Conservation (phyloP, 2,888 invertebrate genomes). For the Siphonodentalium dalli region DNA sequence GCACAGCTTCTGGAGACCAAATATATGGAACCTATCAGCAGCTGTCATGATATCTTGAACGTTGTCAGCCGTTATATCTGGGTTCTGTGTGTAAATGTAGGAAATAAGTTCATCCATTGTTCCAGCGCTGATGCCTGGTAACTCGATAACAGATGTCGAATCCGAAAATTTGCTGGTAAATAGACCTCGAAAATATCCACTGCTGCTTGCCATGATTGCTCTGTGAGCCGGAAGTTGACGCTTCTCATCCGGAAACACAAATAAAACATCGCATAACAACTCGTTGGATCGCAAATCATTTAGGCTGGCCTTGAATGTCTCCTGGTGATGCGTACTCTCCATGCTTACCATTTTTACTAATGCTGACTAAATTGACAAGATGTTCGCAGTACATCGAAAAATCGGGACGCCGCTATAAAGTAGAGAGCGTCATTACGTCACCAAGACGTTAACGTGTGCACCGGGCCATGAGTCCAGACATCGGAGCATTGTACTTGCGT, state of each 20-base stretch:
- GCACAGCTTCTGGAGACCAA: constrained; percentile 82
- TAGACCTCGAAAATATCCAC: constrained; percentile 86
- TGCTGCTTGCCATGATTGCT: constrained; percentile 73
- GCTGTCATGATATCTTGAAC: constrained; percentile 76
- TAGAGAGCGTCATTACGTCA: too few species aligned
- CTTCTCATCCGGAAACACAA: constrained; percentile 78
- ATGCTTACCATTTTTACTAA: too few species aligned
- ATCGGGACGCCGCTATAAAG: too few species aligned
- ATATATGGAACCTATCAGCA: constrained; percentile 78
- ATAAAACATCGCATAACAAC: constrained; percentile 73
- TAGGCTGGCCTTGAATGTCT: too few species aligned
- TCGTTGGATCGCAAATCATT: constrained; percentile 70
- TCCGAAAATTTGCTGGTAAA: constrained; percentile 80
- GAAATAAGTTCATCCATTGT: constrained; percentile 59
- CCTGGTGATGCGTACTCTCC: too few species aligned
- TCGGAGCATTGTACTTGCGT: too few species aligned
- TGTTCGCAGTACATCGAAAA: too few species aligned
- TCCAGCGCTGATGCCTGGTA: constrained; percentile 37
- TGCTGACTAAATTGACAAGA: too few species aligned
- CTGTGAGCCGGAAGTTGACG: constrained; percentile 81
- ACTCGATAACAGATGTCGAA: constrained; percentile 32
- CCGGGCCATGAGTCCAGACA: too few species aligned
- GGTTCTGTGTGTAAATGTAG: constrained; percentile 78
- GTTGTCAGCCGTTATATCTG: constrained; percentile 73
- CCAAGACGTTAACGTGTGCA: too few species aligned